phyloP scores from a whole-genome alignment of 2,113 vertebrate species.

The Ptyas mucosa region DNA sequence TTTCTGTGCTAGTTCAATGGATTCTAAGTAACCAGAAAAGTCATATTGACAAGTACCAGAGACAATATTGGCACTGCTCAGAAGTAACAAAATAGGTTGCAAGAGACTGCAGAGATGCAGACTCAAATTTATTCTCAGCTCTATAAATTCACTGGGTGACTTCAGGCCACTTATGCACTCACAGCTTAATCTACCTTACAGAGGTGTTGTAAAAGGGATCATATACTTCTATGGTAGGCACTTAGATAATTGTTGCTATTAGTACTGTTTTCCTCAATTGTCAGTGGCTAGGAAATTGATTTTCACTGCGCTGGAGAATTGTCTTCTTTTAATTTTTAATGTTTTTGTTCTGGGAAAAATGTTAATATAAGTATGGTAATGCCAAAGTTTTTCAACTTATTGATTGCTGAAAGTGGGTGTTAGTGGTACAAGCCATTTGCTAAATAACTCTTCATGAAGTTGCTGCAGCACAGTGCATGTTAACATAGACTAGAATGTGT shows the following conservation, averaged over 20 bases:
- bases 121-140: background rate
- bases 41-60: background rate
- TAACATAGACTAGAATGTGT: background rate
- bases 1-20: background rate
- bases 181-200: background rate
- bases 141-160: background rate
- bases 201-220: background rate
- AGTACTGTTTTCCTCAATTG: background rate
- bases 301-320: background rate
- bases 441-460: background rate
- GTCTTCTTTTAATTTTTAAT: background rate
- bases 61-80: background rate
- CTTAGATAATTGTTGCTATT: background rate
- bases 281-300: background rate
- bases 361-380: background rate
- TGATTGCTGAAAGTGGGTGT: background rate
- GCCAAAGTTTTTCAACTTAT: background rate
- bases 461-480: background rate
- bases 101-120: background rate
- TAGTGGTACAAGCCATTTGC: background rate
- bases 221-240: background rate
- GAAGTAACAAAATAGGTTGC: background rate
- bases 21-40: background rate
- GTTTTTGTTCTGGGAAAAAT: background rate
- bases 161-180: background rate